Conservation (phyloP, 2,888 invertebrate species). For the Cremastobaeus sp. region DNA sequence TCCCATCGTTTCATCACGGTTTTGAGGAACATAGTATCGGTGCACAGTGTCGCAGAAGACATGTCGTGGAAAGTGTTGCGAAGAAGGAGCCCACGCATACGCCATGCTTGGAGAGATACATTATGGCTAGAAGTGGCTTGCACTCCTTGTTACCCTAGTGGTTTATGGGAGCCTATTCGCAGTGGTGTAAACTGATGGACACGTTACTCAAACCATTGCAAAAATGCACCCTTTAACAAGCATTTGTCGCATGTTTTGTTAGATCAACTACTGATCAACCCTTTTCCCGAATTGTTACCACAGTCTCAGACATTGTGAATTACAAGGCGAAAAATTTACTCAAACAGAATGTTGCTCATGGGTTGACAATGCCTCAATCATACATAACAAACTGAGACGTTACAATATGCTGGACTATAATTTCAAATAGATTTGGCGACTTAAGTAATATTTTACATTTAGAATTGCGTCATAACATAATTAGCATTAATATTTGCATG, state of each 20-base stretch:
- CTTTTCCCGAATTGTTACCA: conserved; percentile 85
- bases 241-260: conserved; percentile 87
- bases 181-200: conserved; percentile 72
- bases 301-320: conserved; percentile 26
- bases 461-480: too few relatives aligned
- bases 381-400: too few relatives aligned
- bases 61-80: too few relatives aligned
- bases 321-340: too few relatives aligned
- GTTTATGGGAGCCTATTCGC: conserved; percentile 69
- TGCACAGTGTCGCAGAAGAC: too few relatives aligned
- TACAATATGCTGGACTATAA: too few relatives aligned
- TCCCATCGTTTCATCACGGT: conserved; percentile 89
- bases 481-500: too few relatives aligned
- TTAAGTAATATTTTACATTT: too few relatives aligned
- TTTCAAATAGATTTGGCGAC: too few relatives aligned
- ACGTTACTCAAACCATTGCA: conserved; percentile 78
- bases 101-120: conserved; percentile 65
- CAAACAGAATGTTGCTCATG: too few relatives aligned
- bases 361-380: too few relatives aligned
- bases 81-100: conserved; percentile 49
- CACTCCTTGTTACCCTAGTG: conserved; percentile 72
- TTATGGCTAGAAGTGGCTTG: conserved; percentile 70
- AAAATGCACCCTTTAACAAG: conserved; percentile 81
- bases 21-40: conserved; percentile 85
- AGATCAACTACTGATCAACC: conserved; percentile 86